phyloP scores from a whole-genome alignment of 2,113 vertebrate species.

The Grantiella picta region DNA sequence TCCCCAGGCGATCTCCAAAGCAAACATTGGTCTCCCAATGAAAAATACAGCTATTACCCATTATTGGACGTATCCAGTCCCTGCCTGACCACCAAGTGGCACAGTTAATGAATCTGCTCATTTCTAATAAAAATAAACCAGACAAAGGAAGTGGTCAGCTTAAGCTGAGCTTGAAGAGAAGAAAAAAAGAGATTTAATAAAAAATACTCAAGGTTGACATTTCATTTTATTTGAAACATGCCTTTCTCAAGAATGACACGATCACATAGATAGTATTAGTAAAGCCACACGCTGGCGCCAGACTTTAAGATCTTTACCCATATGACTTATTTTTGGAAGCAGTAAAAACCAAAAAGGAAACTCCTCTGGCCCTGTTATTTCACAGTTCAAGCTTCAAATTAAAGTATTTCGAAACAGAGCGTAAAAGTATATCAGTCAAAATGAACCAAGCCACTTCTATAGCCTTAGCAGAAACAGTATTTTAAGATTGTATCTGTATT shows the following conservation, averaged over 20 bases:
- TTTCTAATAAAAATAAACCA: conserved; percentile 94
- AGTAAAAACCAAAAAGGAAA: conserved; percentile 33
- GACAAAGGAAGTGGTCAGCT: conserved; percentile 86
- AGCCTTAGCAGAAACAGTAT: not conserved
- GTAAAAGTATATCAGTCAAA: not conserved
- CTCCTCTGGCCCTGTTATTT: conserved; percentile 30
- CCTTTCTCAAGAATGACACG: conserved; percentile 45
- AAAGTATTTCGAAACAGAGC: conserved; percentile 28
- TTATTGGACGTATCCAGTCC: conserved; percentile 74
- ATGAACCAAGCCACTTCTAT: not conserved
- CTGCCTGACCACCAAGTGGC: conserved; percentile 71
- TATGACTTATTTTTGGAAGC: conserved; percentile 6
- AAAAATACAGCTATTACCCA: conserved; percentile 73
- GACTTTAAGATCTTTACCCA: conserved; percentile 35
- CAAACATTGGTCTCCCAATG: conserved; percentile 71
- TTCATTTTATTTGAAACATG: conserved; percentile 69
- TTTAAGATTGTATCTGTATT: conserved; percentile 27
- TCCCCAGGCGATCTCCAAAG: conserved; percentile 72
- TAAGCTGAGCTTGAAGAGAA: conserved; percentile 43
- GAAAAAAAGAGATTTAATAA: conserved; percentile 56
- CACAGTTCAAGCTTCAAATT: conserved; percentile 33
- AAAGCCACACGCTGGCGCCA: conserved; percentile 7
- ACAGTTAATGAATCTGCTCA: conserved; percentile 80
- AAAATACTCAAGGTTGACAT: conserved; percentile 61
- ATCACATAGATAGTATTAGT: conserved; percentile 41